Conservation (phyloP, 2,113 vertebrate species). For the Aegotheles bennettii region DNA sequence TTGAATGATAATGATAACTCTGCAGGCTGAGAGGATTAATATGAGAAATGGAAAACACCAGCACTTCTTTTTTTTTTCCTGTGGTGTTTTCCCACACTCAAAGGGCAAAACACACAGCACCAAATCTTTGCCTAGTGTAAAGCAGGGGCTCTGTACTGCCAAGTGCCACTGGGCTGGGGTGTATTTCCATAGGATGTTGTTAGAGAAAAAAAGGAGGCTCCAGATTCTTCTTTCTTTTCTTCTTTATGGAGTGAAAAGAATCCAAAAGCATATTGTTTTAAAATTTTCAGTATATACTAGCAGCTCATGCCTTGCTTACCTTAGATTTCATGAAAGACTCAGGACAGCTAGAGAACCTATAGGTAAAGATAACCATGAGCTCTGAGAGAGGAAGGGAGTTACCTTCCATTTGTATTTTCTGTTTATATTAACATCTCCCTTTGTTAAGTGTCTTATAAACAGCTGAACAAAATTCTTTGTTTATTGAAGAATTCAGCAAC, state of each 20-base stretch:
- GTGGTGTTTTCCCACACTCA: not conserved
- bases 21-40: slow-evolving; percentile 26
- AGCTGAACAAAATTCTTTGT: not conserved
- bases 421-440: not conserved
- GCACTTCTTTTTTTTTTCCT: not conserved
- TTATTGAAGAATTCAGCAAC: not conserved
- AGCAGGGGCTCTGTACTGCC: not conserved
- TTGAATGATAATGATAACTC: not conserved
- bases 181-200: not conserved
- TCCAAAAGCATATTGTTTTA: not conserved
- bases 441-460: not conserved
- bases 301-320: not conserved
- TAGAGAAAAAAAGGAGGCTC: not conserved
- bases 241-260: not conserved
- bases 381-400: not conserved
- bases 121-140: not conserved
- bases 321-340: not conserved
- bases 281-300: not conserved
- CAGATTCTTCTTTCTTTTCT: not conserved
- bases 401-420: not conserved
- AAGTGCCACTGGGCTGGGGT: not conserved
- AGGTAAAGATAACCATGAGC: not conserved
- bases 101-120: not conserved
- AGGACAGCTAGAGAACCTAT: not conserved
- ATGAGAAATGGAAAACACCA: not conserved